Percentiles rank a stretch among this genome's conserved stretches.
These are phyloP conservation scores for Luperina nickerlii DNA, from an alignment of 2,888 invertebrate species.

Conservation along the genomic window DNA sequence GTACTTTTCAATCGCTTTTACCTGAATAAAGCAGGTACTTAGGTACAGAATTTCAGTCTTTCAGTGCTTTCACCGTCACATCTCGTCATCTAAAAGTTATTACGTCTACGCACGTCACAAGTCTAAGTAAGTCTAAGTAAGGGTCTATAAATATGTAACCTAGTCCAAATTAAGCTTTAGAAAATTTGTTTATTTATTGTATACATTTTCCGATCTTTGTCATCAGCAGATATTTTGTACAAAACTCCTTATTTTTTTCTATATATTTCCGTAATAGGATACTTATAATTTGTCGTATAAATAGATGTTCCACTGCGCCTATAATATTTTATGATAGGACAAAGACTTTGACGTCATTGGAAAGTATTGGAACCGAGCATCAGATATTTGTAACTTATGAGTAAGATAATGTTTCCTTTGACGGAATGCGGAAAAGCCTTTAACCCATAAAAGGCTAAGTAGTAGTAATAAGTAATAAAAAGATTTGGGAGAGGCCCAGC, in stretches of 20 bases:
- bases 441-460: background rate
- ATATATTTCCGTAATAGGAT: conserved; percentile 14
- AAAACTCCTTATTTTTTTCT: background rate
- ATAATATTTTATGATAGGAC: conserved; percentile 6
- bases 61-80: conserved; percentile 4
- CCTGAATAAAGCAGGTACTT: no score
- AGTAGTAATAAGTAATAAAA: background rate
- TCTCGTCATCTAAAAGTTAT: conserved; percentile 6
- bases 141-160: conserved; percentile 21
- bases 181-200: conserved; percentile 4
- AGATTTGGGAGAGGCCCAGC: background rate
- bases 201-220: background rate
- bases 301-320: background rate
- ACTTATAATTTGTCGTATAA: background rate
- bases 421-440: background rate
- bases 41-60: background rate
- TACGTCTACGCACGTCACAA: background rate
- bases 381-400: background rate
- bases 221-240: conserved; percentile 1
- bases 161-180: background rate
- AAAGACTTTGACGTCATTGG: conserved; percentile 3
- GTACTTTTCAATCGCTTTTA: background rate
- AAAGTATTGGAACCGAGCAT: conserved; percentile 11
- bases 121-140: conserved; percentile 2
- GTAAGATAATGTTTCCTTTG: background rate